Conservation (phyloP, 1,140 invertebrate species). For the Phthorimaea operculella region DNA sequence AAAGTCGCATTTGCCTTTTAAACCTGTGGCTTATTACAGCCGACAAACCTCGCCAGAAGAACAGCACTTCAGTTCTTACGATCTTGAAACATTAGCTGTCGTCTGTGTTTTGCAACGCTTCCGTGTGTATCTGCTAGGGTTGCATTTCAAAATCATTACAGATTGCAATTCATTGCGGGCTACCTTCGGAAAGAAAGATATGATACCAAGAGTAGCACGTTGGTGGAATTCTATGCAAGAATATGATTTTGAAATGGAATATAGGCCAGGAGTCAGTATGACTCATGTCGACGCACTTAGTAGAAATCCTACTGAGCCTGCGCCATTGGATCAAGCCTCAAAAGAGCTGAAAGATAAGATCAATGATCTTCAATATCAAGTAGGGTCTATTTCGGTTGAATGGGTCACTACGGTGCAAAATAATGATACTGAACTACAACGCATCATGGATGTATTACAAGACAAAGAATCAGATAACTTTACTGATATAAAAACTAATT, state of each 20-base stretch:
- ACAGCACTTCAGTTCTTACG: slow-evolving; percentile 31
- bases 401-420: neutral
- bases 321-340: neutral
- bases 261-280: slow-evolving; percentile 26
- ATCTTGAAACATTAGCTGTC: slow-evolving; percentile 33
- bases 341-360: neutral
- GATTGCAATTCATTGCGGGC: slow-evolving; percentile 22
- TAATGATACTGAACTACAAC: neutral
- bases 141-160: slow-evolving; percentile 30
- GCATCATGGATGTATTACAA: neutral
- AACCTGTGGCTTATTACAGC: neutral
- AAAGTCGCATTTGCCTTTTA: neutral
- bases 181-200: slow-evolving; percentile 11
- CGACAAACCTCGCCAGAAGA: slow-evolving; percentile 10
- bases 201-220: slow-evolving; percentile 21
- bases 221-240: slow-evolving; percentile 23
- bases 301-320: slow-evolving; percentile 10
- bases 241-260: slow-evolving; percentile 20
- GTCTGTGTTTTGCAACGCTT: slow-evolving; percentile 27
- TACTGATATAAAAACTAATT: neutral
- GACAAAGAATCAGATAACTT: neutral
- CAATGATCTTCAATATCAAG: neutral
- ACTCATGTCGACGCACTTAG: slow-evolving; percentile 35
- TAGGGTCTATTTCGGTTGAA: neutral
- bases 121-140: slow-evolving; percentile 34